Conservation (phyloP, 2,888 invertebrate genomes). For the Epiperipatus broadwayi region DNA sequence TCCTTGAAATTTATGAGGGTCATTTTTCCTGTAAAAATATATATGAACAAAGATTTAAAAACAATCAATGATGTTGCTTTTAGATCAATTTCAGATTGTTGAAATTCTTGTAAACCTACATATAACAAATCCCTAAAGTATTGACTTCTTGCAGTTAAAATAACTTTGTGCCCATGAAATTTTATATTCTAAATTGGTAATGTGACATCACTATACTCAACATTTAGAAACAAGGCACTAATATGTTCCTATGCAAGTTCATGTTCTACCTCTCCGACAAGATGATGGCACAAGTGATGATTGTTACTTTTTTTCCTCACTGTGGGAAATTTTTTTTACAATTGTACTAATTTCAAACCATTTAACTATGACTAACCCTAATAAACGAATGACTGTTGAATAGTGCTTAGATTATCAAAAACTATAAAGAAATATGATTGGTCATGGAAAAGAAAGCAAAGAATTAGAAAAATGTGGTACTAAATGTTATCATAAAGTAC, state of each 20-base stretch:
- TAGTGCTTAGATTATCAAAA: too few species aligned
- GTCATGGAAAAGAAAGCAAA: too few species aligned
- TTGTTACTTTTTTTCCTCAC: too few species aligned
- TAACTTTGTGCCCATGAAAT: slow-evolving; percentile 54
- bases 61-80: slow-evolving; percentile 61
- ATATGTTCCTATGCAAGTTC: slow-evolving; percentile 63
- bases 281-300: slow-evolving; percentile 26
- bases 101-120: slow-evolving; percentile 42
- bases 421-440: too few species aligned
- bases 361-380: too few species aligned
- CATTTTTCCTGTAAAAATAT: slow-evolving; percentile 75
- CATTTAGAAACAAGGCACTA: slow-evolving; percentile 59
- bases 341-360: too few species aligned
- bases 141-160: slow-evolving; percentile 82
- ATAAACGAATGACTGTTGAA: too few species aligned
- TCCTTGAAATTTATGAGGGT: slow-evolving; percentile 39
- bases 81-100: slow-evolving; percentile 58
- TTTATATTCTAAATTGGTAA: slow-evolving; percentile 56
- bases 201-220: slow-evolving; percentile 75
- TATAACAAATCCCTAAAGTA: slow-evolving; percentile 61
- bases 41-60: slow-evolving; percentile 72
- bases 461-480: too few species aligned
- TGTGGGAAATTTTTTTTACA: too few species aligned
- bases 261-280: slow-evolving; percentile 44
- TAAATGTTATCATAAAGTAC: too few species aligned